Base-by-base conservation (phyloP, 30 jellyfish, hydroid and myxozoan species). In the Pseudorhiza aurosa region DNA sequence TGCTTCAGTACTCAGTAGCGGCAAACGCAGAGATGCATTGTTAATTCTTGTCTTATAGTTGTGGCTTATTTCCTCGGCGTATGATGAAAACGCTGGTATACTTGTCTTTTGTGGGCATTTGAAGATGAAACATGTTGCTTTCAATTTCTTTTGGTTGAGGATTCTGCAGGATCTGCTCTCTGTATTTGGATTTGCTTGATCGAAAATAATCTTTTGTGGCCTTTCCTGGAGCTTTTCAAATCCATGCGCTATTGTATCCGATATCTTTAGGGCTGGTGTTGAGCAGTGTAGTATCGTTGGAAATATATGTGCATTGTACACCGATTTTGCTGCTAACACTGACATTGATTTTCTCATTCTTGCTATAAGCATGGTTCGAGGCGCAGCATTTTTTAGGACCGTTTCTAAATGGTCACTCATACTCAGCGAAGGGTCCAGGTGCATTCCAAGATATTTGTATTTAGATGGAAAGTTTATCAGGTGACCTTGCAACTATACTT, bases 351-450 rank as follows among this genome's bases (percentile, higher is more conserved):
- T 55, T 32, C 75, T 60, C 75, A 60, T 60, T 60, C 75, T 28
- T 65, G 80, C 80, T 65, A 65, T 30, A 35, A 65, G 80, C 27
- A 59, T 77, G 67, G 19, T 58, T 28, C 89, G 87, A 17, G 87
- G 21, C 49, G 75, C 40, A n/a, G 72, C 50, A 26, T 70, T 73
- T 60, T 77, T 77, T 21, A 45, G 50, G 26, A 51, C 72, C 43
- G 21, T 58, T 62, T 77, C 74, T 36, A 77, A 70, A 40, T 77
- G 89, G 68, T 58, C 63, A 78, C 68, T 59, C 86, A 77, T 58
- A 75, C 72, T 77, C 68, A 77, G 89, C 65, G 75, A 70, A 15
- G 85, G 56, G 59, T 77, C 89, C 68, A 77, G 85, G 58, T 77
- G 85, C 30, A 77, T 46, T 24, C 89, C 85, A 77, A 77, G 89